Conservation (phyloP, 2,113 vertebrate genomes). For the Psittacara wagleri region DNA sequence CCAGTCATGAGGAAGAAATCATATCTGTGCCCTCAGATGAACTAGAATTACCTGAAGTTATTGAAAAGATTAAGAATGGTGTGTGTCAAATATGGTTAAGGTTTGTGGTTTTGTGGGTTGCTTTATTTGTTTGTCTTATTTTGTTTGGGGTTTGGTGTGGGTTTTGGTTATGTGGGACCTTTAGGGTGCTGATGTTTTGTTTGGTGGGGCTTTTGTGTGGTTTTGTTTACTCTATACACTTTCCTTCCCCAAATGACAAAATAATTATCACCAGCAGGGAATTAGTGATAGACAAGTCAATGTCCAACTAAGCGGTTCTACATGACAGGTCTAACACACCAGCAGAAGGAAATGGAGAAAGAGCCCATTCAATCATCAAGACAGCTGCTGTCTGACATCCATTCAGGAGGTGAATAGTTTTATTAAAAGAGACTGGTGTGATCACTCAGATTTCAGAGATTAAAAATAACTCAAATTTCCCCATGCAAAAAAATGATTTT, state of each 20-base stretch:
- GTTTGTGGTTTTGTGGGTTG: neutral
- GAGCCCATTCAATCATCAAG: neutral
- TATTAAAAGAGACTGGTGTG: neutral
- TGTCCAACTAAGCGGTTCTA: neutral
- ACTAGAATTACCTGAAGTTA: neutral
- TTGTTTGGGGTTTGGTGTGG: neutral
- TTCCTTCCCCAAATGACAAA: neutral
- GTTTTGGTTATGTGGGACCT: neutral
- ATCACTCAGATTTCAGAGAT: neutral
- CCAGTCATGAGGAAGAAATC: neutral
- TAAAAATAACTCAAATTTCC: neutral
- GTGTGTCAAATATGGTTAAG: neutral
- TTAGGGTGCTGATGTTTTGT: neutral
- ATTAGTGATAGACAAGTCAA: accelerated
- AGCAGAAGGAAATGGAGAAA: neutral
- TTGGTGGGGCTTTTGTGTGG: neutral
- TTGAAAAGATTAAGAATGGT: neutral
- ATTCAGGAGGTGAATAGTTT: neutral
- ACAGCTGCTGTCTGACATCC: neutral
- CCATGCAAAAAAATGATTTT: neutral
- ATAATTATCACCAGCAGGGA: neutral
- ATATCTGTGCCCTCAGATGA: neutral
- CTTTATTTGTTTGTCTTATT: neutral
- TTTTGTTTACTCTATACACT: neutral
- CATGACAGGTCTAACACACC: neutral